Percentiles rank a stretch among this genome's conserved stretches.
phyloP scores from a whole-genome alignment of 2,888 invertebrate genomes.

The Aphidius colemani region DNA sequence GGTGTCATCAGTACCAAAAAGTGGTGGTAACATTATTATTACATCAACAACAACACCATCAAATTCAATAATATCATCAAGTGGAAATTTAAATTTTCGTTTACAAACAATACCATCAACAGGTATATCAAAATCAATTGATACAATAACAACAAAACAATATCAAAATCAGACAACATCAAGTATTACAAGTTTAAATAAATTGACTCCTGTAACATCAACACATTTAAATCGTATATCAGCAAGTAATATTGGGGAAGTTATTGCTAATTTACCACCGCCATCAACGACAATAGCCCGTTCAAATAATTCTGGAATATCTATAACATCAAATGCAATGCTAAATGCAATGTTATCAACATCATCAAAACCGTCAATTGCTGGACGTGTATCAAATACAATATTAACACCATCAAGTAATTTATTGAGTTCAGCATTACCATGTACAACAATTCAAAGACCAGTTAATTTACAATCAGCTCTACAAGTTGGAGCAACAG shows the following conservation, averaged over 20 bases:
- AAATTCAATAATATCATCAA: slow-evolving; percentile 38
- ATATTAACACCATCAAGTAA: slow-evolving; percentile 52
- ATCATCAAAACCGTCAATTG: slow-evolving; percentile 51
- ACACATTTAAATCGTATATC: slow-evolving; percentile 56
- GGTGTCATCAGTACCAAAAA: slow-evolving; percentile 62
- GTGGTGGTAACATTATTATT: slow-evolving; percentile 54
- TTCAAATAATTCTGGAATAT: slow-evolving; percentile 41
- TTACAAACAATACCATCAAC: slow-evolving; percentile 30
- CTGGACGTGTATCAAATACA: slow-evolving; percentile 47
- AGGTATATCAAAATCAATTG: background rate
- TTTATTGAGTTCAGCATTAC: slow-evolving; percentile 49
- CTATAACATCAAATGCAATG: slow-evolving; percentile 57
- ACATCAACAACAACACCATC: slow-evolving; percentile 43
- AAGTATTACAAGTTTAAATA: slow-evolving; percentile 38
- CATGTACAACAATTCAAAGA: slow-evolving; percentile 48
- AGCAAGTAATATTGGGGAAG: slow-evolving; percentile 46
- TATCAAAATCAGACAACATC: slow-evolving; percentile 34
- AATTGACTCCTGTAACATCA: slow-evolving; percentile 54
- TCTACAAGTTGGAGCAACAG: slow-evolving; percentile 46
- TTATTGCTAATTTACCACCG: slow-evolving; percentile 38
- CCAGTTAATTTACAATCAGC: slow-evolving; percentile 46
- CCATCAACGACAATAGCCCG: slow-evolving; percentile 39
- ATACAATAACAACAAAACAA: slow-evolving; percentile 34
- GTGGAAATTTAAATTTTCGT: slow-evolving; percentile 36
- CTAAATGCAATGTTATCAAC: slow-evolving; percentile 57